These are phyloP conservation scores for Galbula dea DNA, from an alignment of 2,113 vertebrate genomes.

Conservation along the genomic window DNA sequence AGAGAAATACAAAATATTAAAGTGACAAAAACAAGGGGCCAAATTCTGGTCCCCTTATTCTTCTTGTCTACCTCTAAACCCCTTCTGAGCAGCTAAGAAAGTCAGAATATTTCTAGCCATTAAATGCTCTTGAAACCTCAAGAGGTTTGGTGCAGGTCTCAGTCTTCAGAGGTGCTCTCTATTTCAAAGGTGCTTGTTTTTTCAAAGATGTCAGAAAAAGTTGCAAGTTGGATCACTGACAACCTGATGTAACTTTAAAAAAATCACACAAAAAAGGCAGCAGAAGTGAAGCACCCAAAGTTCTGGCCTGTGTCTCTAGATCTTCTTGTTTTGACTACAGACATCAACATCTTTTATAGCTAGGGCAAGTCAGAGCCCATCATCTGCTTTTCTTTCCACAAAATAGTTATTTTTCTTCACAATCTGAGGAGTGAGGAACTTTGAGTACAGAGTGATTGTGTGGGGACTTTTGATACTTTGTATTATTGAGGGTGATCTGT, in stretches of 20 bases:
- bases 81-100: neutral
- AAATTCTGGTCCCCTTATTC: constrained; percentile 23
- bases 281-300: neutral
- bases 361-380: neutral
- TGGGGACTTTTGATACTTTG: neutral
- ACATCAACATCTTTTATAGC: neutral
- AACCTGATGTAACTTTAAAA: neutral
- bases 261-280: neutral
- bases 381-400: neutral
- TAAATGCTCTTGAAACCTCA: neutral
- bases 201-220: neutral
- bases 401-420: neutral
- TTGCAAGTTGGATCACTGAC: neutral
- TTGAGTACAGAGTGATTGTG: neutral
- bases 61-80: neutral
- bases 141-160: neutral
- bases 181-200: neutral
- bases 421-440: neutral
- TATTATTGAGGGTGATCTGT: neutral
- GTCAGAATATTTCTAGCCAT: neutral
- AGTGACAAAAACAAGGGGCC: constrained; percentile 59
- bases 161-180: neutral
- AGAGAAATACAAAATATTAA: constrained; percentile 77
- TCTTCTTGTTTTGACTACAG: neutral
- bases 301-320: neutral